Evolutionary conservation across 2,888 invertebrate species (phyloP), one percentile per base, ranked within the genome.

Genomic region (Andrena fulva): DNA sequence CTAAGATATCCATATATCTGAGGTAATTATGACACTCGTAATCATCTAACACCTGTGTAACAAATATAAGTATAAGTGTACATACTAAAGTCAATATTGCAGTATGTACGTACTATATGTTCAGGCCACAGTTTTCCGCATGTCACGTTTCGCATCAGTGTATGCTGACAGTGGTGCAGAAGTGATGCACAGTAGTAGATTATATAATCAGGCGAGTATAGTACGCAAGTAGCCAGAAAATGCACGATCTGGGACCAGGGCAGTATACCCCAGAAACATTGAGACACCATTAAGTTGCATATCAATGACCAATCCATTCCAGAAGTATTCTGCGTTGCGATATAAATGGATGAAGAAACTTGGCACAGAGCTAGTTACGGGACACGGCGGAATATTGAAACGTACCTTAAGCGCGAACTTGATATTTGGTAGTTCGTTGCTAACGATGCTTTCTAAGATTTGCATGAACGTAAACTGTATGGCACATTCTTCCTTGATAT

Each of bases 291-390:
- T 81, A 90, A 89, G 69, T 92, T 89, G 76, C 93, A 93, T 74
- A 94, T 90, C 87, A 92, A 91, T 91, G 94, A 94, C 94, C 94
- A 94, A 64, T 90, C 86, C 2, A 91, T 77, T 42, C 93, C 93
- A 71, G 90, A 93, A 52, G 91, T 89, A 69, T 82, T 89, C 93
- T 93, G 73, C 12, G 83, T 77, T 69, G 62, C 12, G 66, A 82
- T 59, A 72, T 68, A n/a, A 70, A 33, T 29, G 29, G 20, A 48
- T 60, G 12, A 33, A 29, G 33, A 29, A 66, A 60, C 29, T 66
- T 62, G 29, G 24, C 5, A 3, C 42, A 29, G 16, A 50, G 29
- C 27, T 20, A 12, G 2, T 50, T 16, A 12, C 20, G 12, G 12
- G 20, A 50, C 33, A 48, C 76, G 59, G 24, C 48, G 5, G 16